Percentiles rank a stretch among this genome's conserved stretches.
phyloP scores from a whole-genome alignment of 2,888 invertebrate species.

The Rhamphomyia laevipes region DNA sequence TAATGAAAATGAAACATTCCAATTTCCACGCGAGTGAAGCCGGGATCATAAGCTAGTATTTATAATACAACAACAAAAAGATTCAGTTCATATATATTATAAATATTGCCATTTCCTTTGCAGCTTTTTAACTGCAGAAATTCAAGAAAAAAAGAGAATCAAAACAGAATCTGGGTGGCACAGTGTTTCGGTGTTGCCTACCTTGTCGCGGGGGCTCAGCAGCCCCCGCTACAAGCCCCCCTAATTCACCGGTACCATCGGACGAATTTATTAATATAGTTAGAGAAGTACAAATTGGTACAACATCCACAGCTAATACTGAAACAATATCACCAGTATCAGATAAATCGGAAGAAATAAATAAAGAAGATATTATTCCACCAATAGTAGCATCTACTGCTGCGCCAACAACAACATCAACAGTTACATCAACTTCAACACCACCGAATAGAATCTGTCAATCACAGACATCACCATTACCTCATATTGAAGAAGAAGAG shows the following conservation, averaged over 20 bases:
- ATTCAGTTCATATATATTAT: neutral
- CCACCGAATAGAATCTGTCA: conserved; percentile 36
- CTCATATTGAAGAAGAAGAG: conserved; percentile 75
- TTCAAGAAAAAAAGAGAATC: conserved; percentile 25
- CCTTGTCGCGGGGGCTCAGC: conserved; percentile 70
- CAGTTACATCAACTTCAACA: conserved; percentile 29
- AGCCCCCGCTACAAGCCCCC: conserved; percentile 46
- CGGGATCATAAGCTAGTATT: no score
- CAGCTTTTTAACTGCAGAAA: conserved; percentile 7
- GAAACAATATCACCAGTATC: conserved; percentile 26
- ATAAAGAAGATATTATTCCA: conserved; percentile 23
- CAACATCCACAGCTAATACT: conserved; percentile 12
- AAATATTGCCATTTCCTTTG: neutral
- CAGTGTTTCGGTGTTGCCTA: conserved; percentile 73
- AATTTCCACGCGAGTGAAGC: no score
- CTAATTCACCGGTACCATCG: conserved; percentile 30
- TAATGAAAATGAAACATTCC: no score
- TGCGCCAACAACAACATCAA: conserved; percentile 11
- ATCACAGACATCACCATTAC: conserved; percentile 59
- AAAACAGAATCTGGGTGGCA: conserved; percentile 44
- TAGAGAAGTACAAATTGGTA: conserved; percentile 12
- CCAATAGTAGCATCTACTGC: conserved; percentile 15
- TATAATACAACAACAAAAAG: neutral
- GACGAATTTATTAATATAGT: conserved; percentile 25
- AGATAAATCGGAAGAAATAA: conserved; percentile 19